Base-by-base conservation (phyloP, 2,113 vertebrate genomes). In the Xenopus borealis region DNA sequence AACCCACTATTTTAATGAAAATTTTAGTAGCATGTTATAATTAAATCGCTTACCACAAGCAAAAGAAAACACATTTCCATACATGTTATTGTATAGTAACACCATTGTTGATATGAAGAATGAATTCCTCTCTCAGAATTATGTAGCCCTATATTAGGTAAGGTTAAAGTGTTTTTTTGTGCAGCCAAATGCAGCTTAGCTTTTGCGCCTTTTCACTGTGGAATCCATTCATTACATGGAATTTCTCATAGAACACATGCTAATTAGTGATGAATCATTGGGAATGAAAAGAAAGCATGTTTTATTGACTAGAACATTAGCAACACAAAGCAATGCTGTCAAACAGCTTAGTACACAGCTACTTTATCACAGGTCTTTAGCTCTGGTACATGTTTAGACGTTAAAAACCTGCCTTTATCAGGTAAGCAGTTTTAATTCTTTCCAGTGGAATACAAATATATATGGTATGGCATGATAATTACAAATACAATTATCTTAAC, bases 271-370 rank as follows among this genome's bases (percentile, higher is more conserved):
- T 57, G 67, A 70, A 70, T 70, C 66, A 76, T 62, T 76, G 66
- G 61, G 30, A 76, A 18, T 70, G 66, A 76, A 76, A 76, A 76
- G 74, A 76, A 76, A 76, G 67, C 74, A 57, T 76, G 66, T 76
- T 76, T 76, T 76, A 70, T 76, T 76, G 74, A 76, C 66, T 69
- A 63, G 58, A 76, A 57, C 58, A 10, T 76, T 70, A 76, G 59
- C 66, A 52, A 69, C 59, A 64, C 74, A 76, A 69, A 76, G 46
- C 47, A 57, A 53, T 70, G 59, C 59, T 76, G 73, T 76, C 66
- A 69, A 69, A 69, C 62, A 55, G 58, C 20, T 61, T 61, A 61
- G 58, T 61, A 23, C 58, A 61, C 58, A 61, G 12, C 23, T 76
- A 44, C 72, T 61, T 68, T 68, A 62, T 62, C 55, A 11, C 52